Conservation (phyloP, 2,888 invertebrate genomes). For the Mayetiola destructor region DNA sequence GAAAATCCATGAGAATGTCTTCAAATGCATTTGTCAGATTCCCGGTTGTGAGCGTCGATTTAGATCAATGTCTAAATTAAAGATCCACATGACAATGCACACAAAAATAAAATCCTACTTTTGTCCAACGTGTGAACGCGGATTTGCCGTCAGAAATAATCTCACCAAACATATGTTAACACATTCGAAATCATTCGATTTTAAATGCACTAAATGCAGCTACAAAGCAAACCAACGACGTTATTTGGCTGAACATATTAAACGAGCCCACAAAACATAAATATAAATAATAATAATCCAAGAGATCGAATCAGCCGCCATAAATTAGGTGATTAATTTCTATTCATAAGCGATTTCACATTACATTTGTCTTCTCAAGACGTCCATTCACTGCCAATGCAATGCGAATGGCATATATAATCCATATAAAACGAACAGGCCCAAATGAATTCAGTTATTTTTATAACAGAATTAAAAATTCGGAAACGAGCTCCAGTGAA, state of each 20-base stretch:
- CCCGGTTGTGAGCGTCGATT: slow-evolving; percentile 36
- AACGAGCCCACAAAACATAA: slow-evolving; percentile 27
- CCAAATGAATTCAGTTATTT: too few relatives aligned
- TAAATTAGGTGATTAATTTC: background rate
- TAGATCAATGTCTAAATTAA: slow-evolving; percentile 36
- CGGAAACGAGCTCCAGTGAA: too few relatives aligned
- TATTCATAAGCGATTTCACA: too few relatives aligned
- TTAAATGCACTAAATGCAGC: slow-evolving; percentile 35
- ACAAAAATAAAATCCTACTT: slow-evolving; percentile 30
- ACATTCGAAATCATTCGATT: slow-evolving; percentile 34
- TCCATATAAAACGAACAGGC: too few relatives aligned
- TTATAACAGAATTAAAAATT: too few relatives aligned
- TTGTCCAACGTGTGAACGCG: slow-evolving; percentile 36
- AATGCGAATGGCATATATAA: too few relatives aligned
- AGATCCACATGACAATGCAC: slow-evolving; percentile 36
- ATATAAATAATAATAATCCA: background rate
- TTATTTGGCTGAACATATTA: slow-evolving; percentile 39
- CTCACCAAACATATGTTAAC: slow-evolving; percentile 37
- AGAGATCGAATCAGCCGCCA: too few relatives aligned
- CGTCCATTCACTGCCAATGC: too few relatives aligned
- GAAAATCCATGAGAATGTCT: slow-evolving; percentile 35
- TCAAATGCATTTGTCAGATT: slow-evolving; percentile 37
- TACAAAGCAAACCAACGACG: slow-evolving; percentile 38
- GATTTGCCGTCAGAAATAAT: slow-evolving; percentile 36
- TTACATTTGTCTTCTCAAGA: too few relatives aligned